These are phyloP conservation scores for Caenorhabditis parvicauda DNA, from an alignment of 2,888 invertebrate genomes.

Conservation along the genomic window DNA sequence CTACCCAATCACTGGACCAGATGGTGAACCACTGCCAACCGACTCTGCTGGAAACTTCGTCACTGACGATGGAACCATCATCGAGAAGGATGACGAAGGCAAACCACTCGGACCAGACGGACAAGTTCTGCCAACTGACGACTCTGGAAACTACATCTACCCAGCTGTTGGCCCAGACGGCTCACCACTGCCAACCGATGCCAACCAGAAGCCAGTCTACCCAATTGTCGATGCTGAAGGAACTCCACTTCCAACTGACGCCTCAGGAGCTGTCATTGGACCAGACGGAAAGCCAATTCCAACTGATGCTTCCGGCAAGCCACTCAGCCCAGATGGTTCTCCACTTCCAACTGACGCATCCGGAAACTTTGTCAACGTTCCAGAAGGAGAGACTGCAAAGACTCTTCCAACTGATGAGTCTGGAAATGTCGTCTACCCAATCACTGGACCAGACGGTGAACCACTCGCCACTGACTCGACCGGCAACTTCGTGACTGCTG, in stretches of 20 bases:
- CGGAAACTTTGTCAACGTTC: constrained; percentile 29
- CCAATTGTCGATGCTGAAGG: constrained; percentile 15
- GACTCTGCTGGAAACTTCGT: constrained; percentile 12
- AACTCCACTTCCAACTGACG: constrained; percentile 13
- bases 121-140: constrained; percentile 13
- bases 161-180: constrained; percentile 20
- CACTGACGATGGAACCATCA: not conserved
- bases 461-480: constrained; percentile 27
- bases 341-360: constrained; percentile 41
- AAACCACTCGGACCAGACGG: constrained; percentile 13
- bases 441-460: constrained; percentile 14
- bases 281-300: constrained; percentile 8
- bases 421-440: constrained; percentile 16
- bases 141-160: constrained; percentile 26
- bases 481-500: constrained; percentile 17
- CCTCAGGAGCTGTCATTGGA: constrained; percentile 7
- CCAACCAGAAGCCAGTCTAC: constrained; percentile 24
- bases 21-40: constrained; percentile 13
- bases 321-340: constrained; percentile 18
- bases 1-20: constrained; percentile 16
- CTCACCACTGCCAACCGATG: constrained; percentile 20
- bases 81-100: constrained; percentile 7
- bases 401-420: constrained; percentile 15
- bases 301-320: constrained; percentile 8
- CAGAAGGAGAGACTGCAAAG: constrained; percentile 7